Conservation (phyloP, 2,888 invertebrate species). For the Ophion costatus region DNA sequence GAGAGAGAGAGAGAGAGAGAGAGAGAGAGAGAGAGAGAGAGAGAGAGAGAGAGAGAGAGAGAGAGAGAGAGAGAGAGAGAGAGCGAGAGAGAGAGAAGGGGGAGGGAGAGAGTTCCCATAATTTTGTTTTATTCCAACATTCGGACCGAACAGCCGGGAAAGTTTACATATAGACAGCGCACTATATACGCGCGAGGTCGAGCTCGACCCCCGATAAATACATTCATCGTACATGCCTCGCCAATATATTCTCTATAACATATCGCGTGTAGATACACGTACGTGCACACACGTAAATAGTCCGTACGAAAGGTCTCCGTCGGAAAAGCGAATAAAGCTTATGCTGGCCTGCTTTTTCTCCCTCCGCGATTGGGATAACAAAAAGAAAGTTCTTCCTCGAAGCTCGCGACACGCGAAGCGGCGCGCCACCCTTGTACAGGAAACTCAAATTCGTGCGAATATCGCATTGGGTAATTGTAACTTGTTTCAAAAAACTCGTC, state of each 20-base stretch:
- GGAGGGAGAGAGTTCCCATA: slow-evolving; percentile 44
- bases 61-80: neutral
- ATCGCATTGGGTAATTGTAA: too few relatives aligned
- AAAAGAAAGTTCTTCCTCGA: too few relatives aligned
- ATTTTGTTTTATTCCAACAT: slow-evolving; percentile 63
- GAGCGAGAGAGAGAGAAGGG: neutral
- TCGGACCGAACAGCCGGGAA: slow-evolving; percentile 58
- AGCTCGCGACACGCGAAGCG: too few relatives aligned
- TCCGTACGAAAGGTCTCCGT: neutral
- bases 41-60: too few relatives aligned
- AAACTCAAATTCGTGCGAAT: too few relatives aligned
- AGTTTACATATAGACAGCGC: slow-evolving; percentile 38
- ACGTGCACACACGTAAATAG: neutral
- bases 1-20: neutral
- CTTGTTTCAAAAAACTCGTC: too few relatives aligned
- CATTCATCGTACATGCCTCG: slow-evolving; percentile 64
- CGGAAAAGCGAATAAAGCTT: too few relatives aligned
- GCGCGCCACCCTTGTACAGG: too few relatives aligned
- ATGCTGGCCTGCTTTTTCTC: too few relatives aligned
- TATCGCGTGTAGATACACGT: slow-evolving; percentile 12
- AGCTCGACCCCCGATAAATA: slow-evolving; percentile 64
- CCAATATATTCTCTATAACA: slow-evolving; percentile 30
- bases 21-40: too few relatives aligned
- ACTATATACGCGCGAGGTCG: slow-evolving; percentile 33
- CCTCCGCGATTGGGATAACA: too few relatives aligned